These are phyloP conservation scores for Hippocampus barbouri DNA, from an alignment of 2,113 vertebrate genomes.

Conservation along the genomic window DNA sequence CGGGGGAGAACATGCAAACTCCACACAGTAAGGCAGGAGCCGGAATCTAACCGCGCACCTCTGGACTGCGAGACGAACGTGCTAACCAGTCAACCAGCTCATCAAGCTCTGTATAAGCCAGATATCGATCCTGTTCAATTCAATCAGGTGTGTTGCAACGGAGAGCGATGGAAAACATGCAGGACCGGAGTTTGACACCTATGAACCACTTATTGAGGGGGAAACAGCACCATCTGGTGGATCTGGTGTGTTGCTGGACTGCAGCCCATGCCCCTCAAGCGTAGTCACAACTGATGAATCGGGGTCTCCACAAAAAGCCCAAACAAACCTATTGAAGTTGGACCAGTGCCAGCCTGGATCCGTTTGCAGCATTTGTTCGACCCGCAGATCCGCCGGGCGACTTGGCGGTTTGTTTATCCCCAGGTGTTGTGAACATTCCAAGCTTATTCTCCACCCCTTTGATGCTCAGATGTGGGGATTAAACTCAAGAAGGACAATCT, in stretches of 20 bases:
- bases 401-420: conserved; percentile 52
- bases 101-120: no score
- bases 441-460: conserved; percentile 55
- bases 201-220: neutral
- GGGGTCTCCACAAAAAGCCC: conserved; percentile 10
- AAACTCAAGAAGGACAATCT: conserved; percentile 53
- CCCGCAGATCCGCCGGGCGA: conserved; percentile 34
- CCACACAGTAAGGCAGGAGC: no score
- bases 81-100: no score
- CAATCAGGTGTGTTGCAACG: no score
- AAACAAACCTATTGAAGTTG: conserved; percentile 3
- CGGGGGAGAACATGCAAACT: no score
- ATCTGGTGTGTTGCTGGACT: neutral
- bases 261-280: neutral
- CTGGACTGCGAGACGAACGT: no score
- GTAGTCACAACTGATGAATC: conserved; percentile 12
- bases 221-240: neutral
- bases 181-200: no score
- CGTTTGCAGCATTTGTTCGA: conserved; percentile 37
- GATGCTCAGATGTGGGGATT: conserved; percentile 55
- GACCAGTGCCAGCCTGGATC: conserved; percentile 11
- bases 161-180: no score
- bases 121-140: no score
- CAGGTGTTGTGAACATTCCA: conserved; percentile 53
- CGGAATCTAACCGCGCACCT: no score